Evolutionary conservation across 2,888 invertebrate species (phyloP).

Genomic region (Rhagophthalmus giganteus): DNA sequence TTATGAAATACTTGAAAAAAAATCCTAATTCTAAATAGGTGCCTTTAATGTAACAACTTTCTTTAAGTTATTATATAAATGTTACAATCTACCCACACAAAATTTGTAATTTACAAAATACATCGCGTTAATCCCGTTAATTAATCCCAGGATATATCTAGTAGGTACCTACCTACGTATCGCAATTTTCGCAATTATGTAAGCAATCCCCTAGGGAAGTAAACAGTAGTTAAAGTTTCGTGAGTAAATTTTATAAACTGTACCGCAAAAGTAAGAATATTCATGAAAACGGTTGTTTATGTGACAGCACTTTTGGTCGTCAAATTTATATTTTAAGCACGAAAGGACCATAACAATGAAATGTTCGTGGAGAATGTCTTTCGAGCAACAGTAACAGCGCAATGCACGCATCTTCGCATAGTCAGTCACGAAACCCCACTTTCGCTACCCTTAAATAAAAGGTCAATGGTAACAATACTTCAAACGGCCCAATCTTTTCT

Average conservation of each 20-base stretch:
- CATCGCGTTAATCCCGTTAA: too few species aligned
- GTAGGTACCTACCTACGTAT: too few species aligned
- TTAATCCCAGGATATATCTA: not conserved
- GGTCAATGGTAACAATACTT: conserved; percentile 7
- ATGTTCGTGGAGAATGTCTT: conserved; percentile 25
- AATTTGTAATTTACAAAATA: too few species aligned
- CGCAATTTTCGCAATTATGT: too few species aligned
- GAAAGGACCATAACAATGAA: conserved; percentile 29
- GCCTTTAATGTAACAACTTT: too few species aligned
- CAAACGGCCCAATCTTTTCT: conserved; percentile 7
- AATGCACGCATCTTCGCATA: conserved; percentile 25
- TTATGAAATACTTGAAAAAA: too few species aligned
- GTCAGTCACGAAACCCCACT: conserved; percentile 16
- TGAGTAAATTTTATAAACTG: conserved; percentile 26
- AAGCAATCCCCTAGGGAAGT: too few species aligned
- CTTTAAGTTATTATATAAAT: too few species aligned
- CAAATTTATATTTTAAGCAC: conserved; percentile 30
- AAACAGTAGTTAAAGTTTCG: too few species aligned
- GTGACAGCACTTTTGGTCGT: conserved; percentile 26
- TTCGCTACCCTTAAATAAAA: conserved; percentile 11
- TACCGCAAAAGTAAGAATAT: conserved; percentile 22
- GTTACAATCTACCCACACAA: too few species aligned
- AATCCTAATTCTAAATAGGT: too few species aligned
- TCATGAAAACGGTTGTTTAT: conserved; percentile 27
- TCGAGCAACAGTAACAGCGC: conserved; percentile 16